These are phyloP conservation scores for Eustalomyia histrio DNA, from an alignment of 2,888 invertebrate species.

Conservation along the genomic window DNA sequence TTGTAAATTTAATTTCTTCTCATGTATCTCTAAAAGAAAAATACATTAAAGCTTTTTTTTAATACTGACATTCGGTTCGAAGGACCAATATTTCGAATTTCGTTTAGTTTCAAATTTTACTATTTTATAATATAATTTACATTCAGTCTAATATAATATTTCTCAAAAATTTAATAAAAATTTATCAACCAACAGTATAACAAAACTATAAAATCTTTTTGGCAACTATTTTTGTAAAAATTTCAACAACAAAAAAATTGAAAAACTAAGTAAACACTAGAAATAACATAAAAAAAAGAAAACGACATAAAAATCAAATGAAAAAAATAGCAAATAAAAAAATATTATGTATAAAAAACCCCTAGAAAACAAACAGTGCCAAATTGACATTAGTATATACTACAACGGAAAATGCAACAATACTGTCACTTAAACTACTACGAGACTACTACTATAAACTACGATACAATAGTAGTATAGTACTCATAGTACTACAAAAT, in stretches of 20 bases:
- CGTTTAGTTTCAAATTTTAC: no score
- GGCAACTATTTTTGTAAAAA: background rate
- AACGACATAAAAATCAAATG: background rate
- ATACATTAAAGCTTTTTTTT: no score
- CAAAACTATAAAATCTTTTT: background rate
- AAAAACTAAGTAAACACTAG: background rate
- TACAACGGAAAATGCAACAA: conserved; percentile 3
- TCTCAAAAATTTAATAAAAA: no score
- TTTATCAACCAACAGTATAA: no score
- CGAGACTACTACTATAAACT: background rate
- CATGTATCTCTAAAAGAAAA: no score
- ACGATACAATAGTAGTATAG: background rate
- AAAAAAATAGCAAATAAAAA: background rate
- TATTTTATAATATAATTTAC: no score
- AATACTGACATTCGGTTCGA: no score
- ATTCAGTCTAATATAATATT: no score
- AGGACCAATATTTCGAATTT: no score
- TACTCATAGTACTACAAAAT: background rate
- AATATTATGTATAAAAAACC: background rate
- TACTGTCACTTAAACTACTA: background rate
- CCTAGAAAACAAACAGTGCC: conserved; percentile 3
- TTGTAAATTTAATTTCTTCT: no score
- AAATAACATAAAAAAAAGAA: no score
- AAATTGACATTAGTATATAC: conserved; percentile 5
- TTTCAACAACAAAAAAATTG: background rate